Evolutionary conservation across 1,140 invertebrate genomes (phyloP), one percentile per base, ranked within the genome.

Genomic region (Drosophila bifasciata): DNA sequence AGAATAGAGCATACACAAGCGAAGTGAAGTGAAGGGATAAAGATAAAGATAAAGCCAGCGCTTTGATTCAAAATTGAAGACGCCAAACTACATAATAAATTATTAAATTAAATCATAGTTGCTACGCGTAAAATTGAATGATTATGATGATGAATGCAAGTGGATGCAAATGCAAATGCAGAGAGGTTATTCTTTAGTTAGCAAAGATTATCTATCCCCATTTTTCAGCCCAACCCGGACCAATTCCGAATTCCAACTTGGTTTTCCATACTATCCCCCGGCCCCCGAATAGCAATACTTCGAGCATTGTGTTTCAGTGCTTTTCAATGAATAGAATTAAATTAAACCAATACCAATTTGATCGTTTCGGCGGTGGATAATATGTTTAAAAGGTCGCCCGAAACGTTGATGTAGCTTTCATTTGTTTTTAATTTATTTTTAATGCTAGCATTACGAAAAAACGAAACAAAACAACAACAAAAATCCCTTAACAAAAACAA

Each of bases 61-160:
- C 76, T 85, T 88, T 86, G 68, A 86, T 86, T 86, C 50, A 50
- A 86, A 86, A 86, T 86, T 86, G 49, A 88, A 81, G 70, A 68
- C 55, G 63, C 72, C 75, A 59, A 25, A 59, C 36, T 45, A 79
- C 16, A 79, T 43, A 44, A 66, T 62, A 67, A 67, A 72, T 62
- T 48, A 64, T 61, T 74, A 48, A 80, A 71, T 41, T 59, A 63
- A 72, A 61, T 43, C 40, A 63, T 85, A 79, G 71, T 76, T 59
- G 58, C 59, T 66, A 72, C 32, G 32, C 32, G 32, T 36, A 36
- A 36, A 36, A 36, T 1, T 13, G 1, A 8, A 36, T 36, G 32
- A 32, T 11, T 8, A 36, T 36, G 9, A 9, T 11, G 3, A 3
- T 36, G 9, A 32, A 36, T 36, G 9, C 28, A 72, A 53, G 41